Percentiles rank a stretch among this genome's conserved stretches.
These are phyloP conservation scores for Mesorhabditis sp. DNA, from an alignment of 2,888 invertebrate genomes.

Conservation along the genomic window DNA sequence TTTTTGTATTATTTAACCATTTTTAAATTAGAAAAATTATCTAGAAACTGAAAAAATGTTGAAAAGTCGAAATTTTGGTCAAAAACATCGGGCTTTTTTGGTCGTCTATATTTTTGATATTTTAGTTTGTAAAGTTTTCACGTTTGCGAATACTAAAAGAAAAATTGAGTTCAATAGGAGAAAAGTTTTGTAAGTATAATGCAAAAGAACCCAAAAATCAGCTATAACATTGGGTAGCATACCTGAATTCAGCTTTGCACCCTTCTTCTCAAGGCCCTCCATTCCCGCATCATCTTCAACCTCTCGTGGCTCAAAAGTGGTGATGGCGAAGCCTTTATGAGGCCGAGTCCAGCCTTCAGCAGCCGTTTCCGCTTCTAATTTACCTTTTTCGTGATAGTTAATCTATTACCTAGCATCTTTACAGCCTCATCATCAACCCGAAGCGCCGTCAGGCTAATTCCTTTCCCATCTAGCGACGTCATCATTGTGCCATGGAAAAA, in stretches of 20 bases:
- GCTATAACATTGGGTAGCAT: not conserved
- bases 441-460: slow-evolving; percentile 72
- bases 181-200: too few species aligned
- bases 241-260: not conserved
- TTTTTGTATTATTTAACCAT: too few species aligned
- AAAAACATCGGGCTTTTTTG: too few species aligned
- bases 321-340: not conserved
- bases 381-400: not conserved
- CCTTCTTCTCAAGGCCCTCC: not conserved
- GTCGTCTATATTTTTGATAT: too few species aligned
- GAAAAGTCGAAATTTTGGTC: too few species aligned
- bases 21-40: too few species aligned
- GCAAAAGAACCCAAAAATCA: too few species aligned
- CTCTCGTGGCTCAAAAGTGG: not conserved
- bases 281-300: not conserved
- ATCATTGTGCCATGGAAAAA: slow-evolving; percentile 60
- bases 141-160: too few species aligned
- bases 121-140: too few species aligned
- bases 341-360: not conserved
- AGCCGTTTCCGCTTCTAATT: not conserved
- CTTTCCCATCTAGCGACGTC: slow-evolving; percentile 76
- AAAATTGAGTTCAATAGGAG: too few species aligned
- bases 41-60: too few species aligned
- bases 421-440: slow-evolving; percentile 46
- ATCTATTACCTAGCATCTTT: slow-evolving; percentile 8